These are phyloP conservation scores for Drosophila equinoxialis DNA, from an alignment of 1,140 invertebrate genomes.

Conservation along the genomic window DNA sequence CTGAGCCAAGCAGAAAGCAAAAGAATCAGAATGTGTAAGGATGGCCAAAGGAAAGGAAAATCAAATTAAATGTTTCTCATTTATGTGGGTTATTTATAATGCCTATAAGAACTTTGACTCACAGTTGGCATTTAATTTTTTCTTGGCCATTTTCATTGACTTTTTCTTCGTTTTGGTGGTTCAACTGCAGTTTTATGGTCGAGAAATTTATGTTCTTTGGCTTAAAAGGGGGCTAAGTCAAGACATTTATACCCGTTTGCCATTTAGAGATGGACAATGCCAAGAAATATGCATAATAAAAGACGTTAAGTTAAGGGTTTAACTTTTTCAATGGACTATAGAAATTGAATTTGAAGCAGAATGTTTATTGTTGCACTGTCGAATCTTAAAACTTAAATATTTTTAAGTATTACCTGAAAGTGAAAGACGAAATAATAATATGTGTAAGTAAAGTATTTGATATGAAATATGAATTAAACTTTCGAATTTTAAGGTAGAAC, in stretches of 20 bases:
- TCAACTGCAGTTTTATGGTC: constrained; percentile 30
- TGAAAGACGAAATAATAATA: no score
- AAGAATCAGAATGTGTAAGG: neutral
- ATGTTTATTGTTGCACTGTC: no score
- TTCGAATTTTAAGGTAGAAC: no score
- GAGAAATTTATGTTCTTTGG: constrained; percentile 46
- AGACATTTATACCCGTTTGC: constrained; percentile 43
- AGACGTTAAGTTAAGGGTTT: neutral
- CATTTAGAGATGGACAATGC: constrained; percentile 28
- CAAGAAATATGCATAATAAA: neutral
- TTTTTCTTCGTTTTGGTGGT: neutral
- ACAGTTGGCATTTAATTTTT: constrained; percentile 28
- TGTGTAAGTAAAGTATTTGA: no score
- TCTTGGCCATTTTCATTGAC: constrained; percentile 25
- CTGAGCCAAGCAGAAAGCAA: neutral
- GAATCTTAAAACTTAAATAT: no score
- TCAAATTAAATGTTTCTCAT: constrained; percentile 47
- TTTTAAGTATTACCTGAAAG: no score
- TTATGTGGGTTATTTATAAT: constrained; percentile 36
- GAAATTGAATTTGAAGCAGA: no score
- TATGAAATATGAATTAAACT: no score
- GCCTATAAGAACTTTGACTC: constrained; percentile 13
- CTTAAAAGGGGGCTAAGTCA: constrained; percentile 3
- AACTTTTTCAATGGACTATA: neutral
- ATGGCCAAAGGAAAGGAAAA: constrained; percentile 20